A percentile compares a stretch with the other conserved stretches of the same genome.
Conservation (phyloP, 2,113 vertebrate genomes). For the Istiophorus platypterus region DNA sequence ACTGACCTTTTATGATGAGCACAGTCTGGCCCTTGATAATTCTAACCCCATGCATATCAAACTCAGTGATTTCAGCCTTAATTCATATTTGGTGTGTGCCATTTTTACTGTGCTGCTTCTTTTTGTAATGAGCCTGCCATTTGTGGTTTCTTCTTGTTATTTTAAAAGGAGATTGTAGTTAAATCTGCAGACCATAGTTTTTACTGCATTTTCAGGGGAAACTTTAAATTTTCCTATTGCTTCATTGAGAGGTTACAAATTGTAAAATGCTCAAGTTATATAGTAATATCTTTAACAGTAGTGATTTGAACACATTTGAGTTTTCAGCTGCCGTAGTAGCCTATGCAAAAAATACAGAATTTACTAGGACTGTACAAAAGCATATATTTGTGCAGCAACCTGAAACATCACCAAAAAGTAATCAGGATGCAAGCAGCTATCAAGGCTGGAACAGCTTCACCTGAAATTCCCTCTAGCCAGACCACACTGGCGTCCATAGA, state of each 20-base stretch:
- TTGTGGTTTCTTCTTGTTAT: slow-evolving; percentile 38
- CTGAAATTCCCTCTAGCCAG: background rate
- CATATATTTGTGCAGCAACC: background rate
- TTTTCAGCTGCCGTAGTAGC: background rate
- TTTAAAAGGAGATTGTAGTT: slow-evolving; percentile 6
- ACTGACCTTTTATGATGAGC: slow-evolving; percentile 6
- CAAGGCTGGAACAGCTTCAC: background rate
- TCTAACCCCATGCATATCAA: slow-evolving; percentile 50
- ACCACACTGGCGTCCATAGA: background rate
- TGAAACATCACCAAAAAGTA: slow-evolving; percentile 11
- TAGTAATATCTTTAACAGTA: background rate
- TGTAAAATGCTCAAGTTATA: slow-evolving; percentile 4
- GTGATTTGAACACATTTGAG: background rate
- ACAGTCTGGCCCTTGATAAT: slow-evolving; percentile 53
- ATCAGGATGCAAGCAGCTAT: background rate
- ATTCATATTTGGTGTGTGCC: slow-evolving; percentile 34
- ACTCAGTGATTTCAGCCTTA: slow-evolving; percentile 49
- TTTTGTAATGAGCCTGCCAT: slow-evolving; percentile 38
- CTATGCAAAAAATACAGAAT: slow-evolving; percentile 2
- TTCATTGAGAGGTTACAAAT: background rate
- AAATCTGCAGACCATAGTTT: slow-evolving; percentile 17
- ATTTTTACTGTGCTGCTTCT: slow-evolving; percentile 48
- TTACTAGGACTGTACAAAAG: background rate
- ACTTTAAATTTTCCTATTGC: background rate
- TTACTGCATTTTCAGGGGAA: background rate